phyloP scores from a whole-genome alignment of 1,140 invertebrate species.

The Dinothrombium tinctorium region DNA sequence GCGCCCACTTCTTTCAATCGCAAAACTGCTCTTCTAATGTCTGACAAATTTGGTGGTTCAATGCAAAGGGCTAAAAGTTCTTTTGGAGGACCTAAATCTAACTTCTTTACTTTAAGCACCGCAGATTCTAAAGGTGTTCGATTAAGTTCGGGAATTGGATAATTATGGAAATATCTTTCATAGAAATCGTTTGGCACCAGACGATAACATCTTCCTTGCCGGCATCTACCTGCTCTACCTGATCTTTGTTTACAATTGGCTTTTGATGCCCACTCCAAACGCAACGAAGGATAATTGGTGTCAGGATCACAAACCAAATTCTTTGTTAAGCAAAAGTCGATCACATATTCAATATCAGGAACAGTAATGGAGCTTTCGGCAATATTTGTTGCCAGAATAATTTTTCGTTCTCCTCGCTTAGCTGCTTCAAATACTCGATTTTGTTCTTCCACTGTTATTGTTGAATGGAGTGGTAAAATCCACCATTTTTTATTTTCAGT shows the following conservation, averaged over 20 bases:
- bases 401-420: conserved; percentile 36
- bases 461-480: conserved; percentile 41
- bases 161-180: conserved; percentile 27
- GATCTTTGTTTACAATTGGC: conserved; percentile 91
- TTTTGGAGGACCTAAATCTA: conserved; percentile 60
- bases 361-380: conserved; percentile 93
- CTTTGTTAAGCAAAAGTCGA: conserved; percentile 87
- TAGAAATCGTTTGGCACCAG: conserved; percentile 46
- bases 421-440: conserved; percentile 35
- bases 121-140: conserved; percentile 54
- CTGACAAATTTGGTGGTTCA: conserved; percentile 57
- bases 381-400: conserved; percentile 85
- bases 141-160: conserved; percentile 38
- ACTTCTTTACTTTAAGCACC: conserved; percentile 50
- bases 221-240: conserved; percentile 52
- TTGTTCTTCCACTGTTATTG: conserved; percentile 40
- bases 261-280: conserved; percentile 90
- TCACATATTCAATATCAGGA: conserved; percentile 72
- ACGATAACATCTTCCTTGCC: conserved; percentile 59
- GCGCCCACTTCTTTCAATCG: conserved; percentile 42
- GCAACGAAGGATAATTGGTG: conserved; percentile 68
- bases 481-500: conserved; percentile 20
- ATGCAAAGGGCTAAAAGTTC: conserved; percentile 55
- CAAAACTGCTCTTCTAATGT: conserved; percentile 53
- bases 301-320: conserved; percentile 68